phyloP scores from a whole-genome alignment of 2,888 invertebrate species.

The Parthenolecanium corni region DNA sequence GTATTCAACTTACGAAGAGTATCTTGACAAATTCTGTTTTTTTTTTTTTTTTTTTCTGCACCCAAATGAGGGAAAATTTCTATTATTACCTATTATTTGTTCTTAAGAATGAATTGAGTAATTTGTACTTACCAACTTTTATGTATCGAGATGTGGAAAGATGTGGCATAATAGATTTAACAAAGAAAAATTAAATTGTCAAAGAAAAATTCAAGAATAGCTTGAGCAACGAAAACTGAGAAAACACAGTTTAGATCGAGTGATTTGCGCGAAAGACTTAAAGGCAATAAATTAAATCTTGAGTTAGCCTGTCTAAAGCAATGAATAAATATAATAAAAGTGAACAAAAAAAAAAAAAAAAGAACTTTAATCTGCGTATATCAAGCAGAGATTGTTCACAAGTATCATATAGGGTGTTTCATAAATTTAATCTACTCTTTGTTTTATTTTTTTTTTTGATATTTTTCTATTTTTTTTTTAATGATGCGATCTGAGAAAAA shows the following conservation, averaged over 20 bases:
- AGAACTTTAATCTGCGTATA: constrained; percentile 15
- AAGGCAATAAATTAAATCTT: too few species aligned
- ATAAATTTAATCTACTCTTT: background rate
- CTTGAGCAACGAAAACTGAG: background rate
- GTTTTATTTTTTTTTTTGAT: too few species aligned
- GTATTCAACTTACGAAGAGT: too few species aligned
- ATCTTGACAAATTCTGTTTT: too few species aligned
- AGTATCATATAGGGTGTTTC: background rate
- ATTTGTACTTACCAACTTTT: constrained; percentile 2
- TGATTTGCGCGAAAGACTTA: too few species aligned
- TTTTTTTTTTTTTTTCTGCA: too few species aligned
- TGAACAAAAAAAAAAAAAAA: constrained; percentile 4
- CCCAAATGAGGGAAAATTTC: too few species aligned
- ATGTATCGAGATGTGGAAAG: constrained; percentile 1
- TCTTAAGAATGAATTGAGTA: too few species aligned
- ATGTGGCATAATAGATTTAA: background rate
- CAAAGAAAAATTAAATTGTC: background rate
- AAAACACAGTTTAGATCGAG: too few species aligned
- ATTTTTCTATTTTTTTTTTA: too few species aligned
- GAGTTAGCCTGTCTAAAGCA: background rate
- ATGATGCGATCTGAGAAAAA: too few species aligned
- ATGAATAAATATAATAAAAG: background rate
- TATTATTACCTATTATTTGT: too few species aligned
- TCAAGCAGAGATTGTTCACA: constrained; percentile 1
- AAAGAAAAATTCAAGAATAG: background rate